A percentile compares a stretch with the other conserved stretches of the same genome.
These are phyloP conservation scores for Papilio glaucus DNA, from an alignment of 1,140 invertebrate species.

Conservation along the genomic window DNA sequence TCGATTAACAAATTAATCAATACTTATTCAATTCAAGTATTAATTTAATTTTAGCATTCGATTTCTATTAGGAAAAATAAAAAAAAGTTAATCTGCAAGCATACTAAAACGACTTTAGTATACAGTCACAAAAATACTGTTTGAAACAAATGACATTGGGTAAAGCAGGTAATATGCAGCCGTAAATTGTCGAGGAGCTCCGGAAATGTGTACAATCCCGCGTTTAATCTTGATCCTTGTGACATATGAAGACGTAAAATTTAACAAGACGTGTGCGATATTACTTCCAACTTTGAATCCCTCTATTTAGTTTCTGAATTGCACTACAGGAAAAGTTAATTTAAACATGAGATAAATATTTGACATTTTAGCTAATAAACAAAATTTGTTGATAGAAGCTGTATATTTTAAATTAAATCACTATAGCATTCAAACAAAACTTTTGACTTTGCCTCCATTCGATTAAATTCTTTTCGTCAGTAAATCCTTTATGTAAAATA, in stretches of 20 bases:
- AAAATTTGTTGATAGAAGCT: no score
- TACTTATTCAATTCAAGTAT: no score
- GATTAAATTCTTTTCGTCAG: neutral
- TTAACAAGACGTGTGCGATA: constrained; percentile 2
- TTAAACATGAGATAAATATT: no score
- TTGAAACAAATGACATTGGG: no score
- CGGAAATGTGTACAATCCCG: neutral
- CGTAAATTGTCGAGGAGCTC: no score
- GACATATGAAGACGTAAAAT: constrained; percentile 20
- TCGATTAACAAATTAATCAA: no score
- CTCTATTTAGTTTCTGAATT: neutral
- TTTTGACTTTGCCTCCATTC: neutral
- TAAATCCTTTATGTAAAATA: neutral
- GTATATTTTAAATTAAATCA: neutral
- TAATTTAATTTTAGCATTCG: neutral
- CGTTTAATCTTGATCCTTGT: constrained; percentile 5
- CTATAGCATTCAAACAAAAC: neutral
- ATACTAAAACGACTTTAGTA: neutral
- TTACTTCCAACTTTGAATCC: neutral
- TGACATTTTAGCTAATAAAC: no score
- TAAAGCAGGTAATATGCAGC: no score
- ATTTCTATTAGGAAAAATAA: no score
- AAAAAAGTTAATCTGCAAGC: neutral
- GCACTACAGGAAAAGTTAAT: neutral
- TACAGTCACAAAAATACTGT: no score